Evolutionary conservation across 2,888 invertebrate genomes (phyloP), one percentile per base, ranked within the genome.

Genomic region (Euplexia lucipara): DNA sequence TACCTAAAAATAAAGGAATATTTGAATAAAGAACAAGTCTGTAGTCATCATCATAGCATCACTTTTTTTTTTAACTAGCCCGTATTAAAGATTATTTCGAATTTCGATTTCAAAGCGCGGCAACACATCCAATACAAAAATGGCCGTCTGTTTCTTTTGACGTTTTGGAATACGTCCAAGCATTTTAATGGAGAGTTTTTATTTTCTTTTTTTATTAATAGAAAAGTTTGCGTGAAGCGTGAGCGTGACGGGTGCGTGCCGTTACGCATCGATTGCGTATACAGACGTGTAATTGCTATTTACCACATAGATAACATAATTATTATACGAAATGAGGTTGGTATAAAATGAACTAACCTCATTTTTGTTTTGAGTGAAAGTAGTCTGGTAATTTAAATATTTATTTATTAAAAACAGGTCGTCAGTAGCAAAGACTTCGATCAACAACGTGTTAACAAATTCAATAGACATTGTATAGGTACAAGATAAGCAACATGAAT

Each of bases 241-340:
- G 56, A 69, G 68, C 73, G 73, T 78, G 81, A 70, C 75, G 67
- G 44, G 52, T 73, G 78, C 81, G 75, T 78, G 76, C 51, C 65
- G 75, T 49, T 80, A 75, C 81, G 83, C 81, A 80, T 78, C 69
- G 65, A 66, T 66, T 59, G 67, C 65, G 56, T 67, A 70, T 63
- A 78, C 7, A 65, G 60, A 74, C 51, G 49, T 65, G n/a, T 70
- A 75, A 80, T 82, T 72, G 60, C 57, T 65, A 56, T 82, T 76
- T 67, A 67, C 56, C 63, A 70, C 59, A 69, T 70, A 82, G 61
- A 73, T 64, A 70, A 54, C 39, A 47, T 70, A n/a, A n/a, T n/a
- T n/a, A 65, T 54, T 49, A 61, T 39, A 49, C 30, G 26, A 71
- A 80, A 82, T 74, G 74, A 69, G 78, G 70, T 80, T 70, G 37